Conservation (phyloP, 2,113 vertebrate species). For the Aphyosemion australe region DNA sequence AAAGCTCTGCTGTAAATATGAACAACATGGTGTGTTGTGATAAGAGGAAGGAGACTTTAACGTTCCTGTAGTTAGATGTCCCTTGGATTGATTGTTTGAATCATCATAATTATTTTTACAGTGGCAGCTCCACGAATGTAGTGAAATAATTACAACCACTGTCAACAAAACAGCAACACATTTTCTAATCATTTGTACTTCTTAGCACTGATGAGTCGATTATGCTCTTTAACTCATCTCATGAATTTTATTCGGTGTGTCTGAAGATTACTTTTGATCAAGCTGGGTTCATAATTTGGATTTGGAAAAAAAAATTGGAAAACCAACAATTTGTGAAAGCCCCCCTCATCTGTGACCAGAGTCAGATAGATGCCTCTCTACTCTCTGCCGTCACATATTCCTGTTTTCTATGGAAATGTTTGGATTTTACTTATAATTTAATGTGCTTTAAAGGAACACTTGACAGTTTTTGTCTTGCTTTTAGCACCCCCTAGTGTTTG, state of each 20-base stretch:
- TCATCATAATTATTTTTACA: neutral
- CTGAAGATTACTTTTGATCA: neutral
- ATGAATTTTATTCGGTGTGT: neutral
- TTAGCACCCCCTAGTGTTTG: too few species aligned
- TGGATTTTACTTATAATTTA: neutral
- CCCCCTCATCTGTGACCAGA: too few species aligned
- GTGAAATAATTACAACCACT: slow-evolving; percentile 9
- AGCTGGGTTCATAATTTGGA: too few species aligned
- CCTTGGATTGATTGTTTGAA: neutral
- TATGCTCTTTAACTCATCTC: neutral
- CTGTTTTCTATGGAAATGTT: too few species aligned
- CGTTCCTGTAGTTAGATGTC: neutral
- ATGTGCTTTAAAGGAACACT: too few species aligned
- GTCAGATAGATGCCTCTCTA: too few species aligned
- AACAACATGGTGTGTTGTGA: neutral
- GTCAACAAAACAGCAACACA: neutral
- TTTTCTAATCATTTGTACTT: too few species aligned
- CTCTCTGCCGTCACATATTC: neutral
- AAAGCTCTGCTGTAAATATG: neutral
- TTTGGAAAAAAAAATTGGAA: neutral
- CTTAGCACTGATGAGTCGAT: neutral
- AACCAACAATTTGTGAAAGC: too few species aligned
- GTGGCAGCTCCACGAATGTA: neutral
- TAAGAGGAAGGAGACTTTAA: neutral
- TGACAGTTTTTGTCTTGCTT: too few species aligned